Evolutionary conservation across 1,140 invertebrate genomes (phyloP).

Genomic region (Solen grandis): DNA sequence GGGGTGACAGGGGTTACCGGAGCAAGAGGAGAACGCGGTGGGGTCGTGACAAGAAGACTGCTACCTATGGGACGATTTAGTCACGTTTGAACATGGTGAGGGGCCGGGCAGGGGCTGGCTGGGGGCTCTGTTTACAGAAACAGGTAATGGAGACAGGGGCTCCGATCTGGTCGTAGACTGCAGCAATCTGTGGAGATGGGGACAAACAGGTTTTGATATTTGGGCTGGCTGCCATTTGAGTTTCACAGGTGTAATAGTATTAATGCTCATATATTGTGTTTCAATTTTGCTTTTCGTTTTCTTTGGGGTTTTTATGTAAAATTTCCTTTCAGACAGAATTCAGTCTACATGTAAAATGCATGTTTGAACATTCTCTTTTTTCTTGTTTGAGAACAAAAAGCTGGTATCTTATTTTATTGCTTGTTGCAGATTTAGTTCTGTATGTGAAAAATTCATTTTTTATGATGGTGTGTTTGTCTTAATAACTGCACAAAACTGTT

Average conservation of each 20-base stretch:
- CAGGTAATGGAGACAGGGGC: slow-evolving; percentile 32
- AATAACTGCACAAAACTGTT: slow-evolving; percentile 3
- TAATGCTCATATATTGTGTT: slow-evolving; percentile 15
- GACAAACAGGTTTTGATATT: slow-evolving; percentile 30
- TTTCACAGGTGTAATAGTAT: slow-evolving; percentile 24
- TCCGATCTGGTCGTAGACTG: neutral
- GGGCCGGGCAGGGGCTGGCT: slow-evolving; percentile 34
- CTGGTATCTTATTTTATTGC: too few relatives aligned
- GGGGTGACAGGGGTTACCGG: slow-evolving; percentile 36
- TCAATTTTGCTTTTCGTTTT: slow-evolving; percentile 4
- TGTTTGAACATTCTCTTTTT: too few relatives aligned
- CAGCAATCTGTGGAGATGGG: neutral
- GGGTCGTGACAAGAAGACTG: slow-evolving; percentile 13
- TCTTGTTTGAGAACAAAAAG: too few relatives aligned
- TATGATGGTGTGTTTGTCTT: too few relatives aligned
- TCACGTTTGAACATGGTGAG: slow-evolving; percentile 45
- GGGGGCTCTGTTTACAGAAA: slow-evolving; percentile 11
- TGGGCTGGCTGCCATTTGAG: slow-evolving; percentile 37
- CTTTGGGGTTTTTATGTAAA: too few relatives aligned
- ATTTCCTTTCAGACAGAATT: too few relatives aligned
- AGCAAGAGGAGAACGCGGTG: slow-evolving; percentile 13
- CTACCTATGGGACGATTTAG: slow-evolving; percentile 38
- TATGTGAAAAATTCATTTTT: too few relatives aligned
- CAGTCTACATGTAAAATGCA: too few relatives aligned
- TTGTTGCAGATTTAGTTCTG: too few relatives aligned